Evolutionary conservation across 1,140 invertebrate species (phyloP).

Genomic region (Brachionus koreanus): DNA sequence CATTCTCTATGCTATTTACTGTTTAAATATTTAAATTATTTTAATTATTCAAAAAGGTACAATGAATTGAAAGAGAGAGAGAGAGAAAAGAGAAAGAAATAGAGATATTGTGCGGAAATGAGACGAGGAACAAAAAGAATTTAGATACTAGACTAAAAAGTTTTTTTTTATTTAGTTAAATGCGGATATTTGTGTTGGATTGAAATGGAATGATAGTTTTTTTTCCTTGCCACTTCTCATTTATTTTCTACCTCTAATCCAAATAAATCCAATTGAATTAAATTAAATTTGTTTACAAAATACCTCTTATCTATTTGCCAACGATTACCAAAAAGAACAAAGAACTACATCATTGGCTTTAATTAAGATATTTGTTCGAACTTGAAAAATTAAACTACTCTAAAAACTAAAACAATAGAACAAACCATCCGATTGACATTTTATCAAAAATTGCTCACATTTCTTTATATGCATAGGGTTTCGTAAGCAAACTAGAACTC

Average conservation of each 20-base stretch:
- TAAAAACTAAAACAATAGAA: slow-evolving; percentile 7
- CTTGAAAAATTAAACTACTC: not conserved
- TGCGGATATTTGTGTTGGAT: slow-evolving; percentile 42
- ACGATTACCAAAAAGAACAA: slow-evolving; percentile 11
- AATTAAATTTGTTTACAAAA: slow-evolving; percentile 34
- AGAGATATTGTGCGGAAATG: not conserved
- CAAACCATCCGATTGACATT: slow-evolving; percentile 31
- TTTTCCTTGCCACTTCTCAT: not conserved
- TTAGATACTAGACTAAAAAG: not conserved
- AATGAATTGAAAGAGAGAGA: not conserved
- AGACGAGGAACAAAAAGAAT: slow-evolving; percentile 7
- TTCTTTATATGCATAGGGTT: not conserved
- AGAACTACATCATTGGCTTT: not conserved
- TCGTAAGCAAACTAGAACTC: not conserved
- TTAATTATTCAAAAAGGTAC: slow-evolving; percentile 30
- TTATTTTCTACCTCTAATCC: slow-evolving; percentile 1
- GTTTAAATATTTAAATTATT: slow-evolving; percentile 40
- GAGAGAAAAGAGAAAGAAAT: not conserved
- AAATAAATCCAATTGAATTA: slow-evolving; percentile 1
- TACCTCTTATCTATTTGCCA: slow-evolving; percentile 33
- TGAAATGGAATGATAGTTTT: slow-evolving; percentile 37
- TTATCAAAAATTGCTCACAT: not conserved
- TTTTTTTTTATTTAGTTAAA: slow-evolving; percentile 16
- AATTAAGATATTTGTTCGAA: not conserved
- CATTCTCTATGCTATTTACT: not conserved